phyloP scores from a whole-genome alignment of 1,140 invertebrate genomes.

The Pseudomyrmex pallidus region DNA sequence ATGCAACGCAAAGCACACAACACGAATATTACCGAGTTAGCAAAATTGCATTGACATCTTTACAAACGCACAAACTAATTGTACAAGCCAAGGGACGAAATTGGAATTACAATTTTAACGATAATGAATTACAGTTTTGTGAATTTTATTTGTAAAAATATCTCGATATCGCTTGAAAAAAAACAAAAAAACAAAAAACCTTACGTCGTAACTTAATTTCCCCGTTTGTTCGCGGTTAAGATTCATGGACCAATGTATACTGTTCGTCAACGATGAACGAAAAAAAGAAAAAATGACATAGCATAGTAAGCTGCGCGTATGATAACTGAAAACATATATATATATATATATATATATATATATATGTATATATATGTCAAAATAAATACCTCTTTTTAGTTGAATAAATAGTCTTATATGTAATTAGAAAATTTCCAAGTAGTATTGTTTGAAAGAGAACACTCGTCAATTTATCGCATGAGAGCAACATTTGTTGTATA shows the following conservation, averaged over 20 bases:
- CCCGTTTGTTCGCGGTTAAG: conserved; percentile 3
- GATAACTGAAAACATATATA: conserved; percentile 21
- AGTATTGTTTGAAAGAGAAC: conserved; percentile 38
- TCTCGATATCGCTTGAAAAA: conserved; percentile 4
- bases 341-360: too few species aligned
- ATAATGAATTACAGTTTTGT: conserved; percentile 18
- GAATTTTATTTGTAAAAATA: conserved; percentile 23
- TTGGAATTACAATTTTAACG: conserved; percentile 14
- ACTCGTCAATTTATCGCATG: conserved; percentile 1
- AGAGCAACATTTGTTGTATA: conserved; percentile 30
- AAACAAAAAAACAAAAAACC: too few species aligned
- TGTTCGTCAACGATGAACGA: background rate
- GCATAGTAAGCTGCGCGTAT: background rate
- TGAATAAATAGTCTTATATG: conserved; percentile 39
- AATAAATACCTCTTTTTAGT: conserved; percentile 55
- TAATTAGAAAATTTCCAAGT: conserved; percentile 20
- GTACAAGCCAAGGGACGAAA: conserved; percentile 5
- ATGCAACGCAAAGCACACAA: too few species aligned
- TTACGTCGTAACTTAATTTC: background rate
- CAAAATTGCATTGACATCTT: conserved; percentile 9
- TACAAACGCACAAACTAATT: conserved; percentile 50
- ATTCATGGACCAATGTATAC: conserved; percentile 4
- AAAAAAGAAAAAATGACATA: background rate
- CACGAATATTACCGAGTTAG: too few species aligned
- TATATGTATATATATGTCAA: background rate